Evolutionary conservation across 2,888 invertebrate genomes (phyloP), one percentile per base, ranked within the genome.

Genomic region (Xanthia togata): DNA sequence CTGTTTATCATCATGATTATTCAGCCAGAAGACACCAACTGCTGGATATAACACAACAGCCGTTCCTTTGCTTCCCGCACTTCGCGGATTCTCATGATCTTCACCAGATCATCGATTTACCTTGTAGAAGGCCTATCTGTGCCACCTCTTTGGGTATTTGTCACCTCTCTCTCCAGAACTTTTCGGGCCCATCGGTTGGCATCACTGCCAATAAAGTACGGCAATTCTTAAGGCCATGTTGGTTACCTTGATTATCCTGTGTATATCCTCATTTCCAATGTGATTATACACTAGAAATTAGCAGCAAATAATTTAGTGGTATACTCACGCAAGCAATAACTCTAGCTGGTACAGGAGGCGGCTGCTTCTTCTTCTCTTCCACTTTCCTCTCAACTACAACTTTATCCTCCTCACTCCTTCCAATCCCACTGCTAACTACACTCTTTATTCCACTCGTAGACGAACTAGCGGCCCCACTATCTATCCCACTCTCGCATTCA

Each of bases 261-360:
- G 17, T 26, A 26, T 57, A 2, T 57, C 2, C 14, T 26, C 4
- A 57, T 26, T 26, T 57, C 5, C 14, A n/a, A n/a, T 14, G 14
- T n/a, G 2, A n/a, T n/a, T 55, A 55, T 55, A 26, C 6, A 57
- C 26, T 26, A 14, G 2, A 57, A 57, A 57, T 2, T 26, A 14
- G 6, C 57, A 3, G 2, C 14, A 57, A 6, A 57, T 57, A 17
- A 14, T 57, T 57, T 6, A 3, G 14, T 35, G 2, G 0, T 4
- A 44, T 75, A 86, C 92, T 91, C 31, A 92, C 92, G 67, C 88
- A 87, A 35, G 91, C 87, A 20, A 76, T 83, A 12, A 88, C 89
- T 12, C 93, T 85, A 0, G 91, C 91, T 0, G 93, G 93, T 8
- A 92, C 92, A 0, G 93, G 93, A 5, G 93, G 93, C 0, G 93